These are phyloP conservation scores for Acropora yongei DNA, from an alignment of 64 coral and sea anemone genomes.

Conservation along the genomic window DNA sequence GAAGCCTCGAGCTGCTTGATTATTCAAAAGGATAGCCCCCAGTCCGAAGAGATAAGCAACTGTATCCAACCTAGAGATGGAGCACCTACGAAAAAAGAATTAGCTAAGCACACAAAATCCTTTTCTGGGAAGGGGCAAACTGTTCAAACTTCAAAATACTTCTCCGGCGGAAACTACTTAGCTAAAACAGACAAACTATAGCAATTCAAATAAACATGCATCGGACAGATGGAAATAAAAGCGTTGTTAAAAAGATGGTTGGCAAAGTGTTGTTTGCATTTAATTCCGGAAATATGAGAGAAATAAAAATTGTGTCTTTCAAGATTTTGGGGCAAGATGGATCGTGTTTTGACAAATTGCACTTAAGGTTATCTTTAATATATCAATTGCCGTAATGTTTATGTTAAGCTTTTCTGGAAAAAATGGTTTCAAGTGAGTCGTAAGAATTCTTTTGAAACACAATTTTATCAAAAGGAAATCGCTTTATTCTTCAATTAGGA, in stretches of 20 bases:
- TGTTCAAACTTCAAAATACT: constrained; percentile 26
- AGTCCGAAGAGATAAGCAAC: too few species aligned
- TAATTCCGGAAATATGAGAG: not conserved
- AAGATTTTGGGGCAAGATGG: too few species aligned
- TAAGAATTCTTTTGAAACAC: too few species aligned
- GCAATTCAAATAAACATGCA: not conserved
- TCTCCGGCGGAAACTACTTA: not conserved
- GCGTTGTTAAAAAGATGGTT: not conserved
- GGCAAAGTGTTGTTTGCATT: not conserved
- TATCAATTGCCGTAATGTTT: not conserved
- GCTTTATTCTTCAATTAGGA: too few species aligned
- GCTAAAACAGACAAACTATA: not conserved
- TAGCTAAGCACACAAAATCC: not conserved
- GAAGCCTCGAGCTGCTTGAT: too few species aligned
- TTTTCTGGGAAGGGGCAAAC: constrained; percentile 9
- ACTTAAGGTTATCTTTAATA: not conserved
- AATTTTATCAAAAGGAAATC: too few species aligned
- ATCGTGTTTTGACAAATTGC: too few species aligned
- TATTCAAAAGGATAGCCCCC: not conserved
- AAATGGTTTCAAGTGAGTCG: too few species aligned
- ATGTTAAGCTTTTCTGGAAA: not conserved
- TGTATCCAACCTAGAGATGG: not conserved
- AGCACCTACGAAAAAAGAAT: not conserved
- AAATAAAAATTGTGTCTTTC: not conserved
- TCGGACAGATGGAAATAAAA: not conserved